phyloP scores from a whole-genome alignment of 2,113 vertebrate genomes.

The Galbula dea region DNA sequence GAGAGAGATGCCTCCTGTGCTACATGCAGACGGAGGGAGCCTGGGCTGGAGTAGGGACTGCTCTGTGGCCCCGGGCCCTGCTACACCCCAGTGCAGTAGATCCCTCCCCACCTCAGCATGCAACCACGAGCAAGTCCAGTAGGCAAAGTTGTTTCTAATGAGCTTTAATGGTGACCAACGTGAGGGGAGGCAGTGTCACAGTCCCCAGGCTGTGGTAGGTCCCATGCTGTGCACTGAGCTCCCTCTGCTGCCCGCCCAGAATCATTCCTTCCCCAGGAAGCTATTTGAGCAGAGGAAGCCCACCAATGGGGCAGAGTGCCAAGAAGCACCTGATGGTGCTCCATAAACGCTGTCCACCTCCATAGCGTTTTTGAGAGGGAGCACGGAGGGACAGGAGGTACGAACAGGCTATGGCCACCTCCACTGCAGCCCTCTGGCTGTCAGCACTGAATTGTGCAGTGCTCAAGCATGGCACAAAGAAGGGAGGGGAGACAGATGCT shows the following conservation, averaged over 20 bases:
- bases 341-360: accelerated
- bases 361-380: accelerated
- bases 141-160: neutral
- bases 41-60: neutral
- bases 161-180: neutral
- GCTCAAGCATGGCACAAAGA: neutral
- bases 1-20: neutral
- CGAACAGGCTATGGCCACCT: neutral
- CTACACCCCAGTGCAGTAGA: neutral
- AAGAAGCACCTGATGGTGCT: accelerated
- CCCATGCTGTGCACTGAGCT: neutral
- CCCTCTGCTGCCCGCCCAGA: constrained; percentile 10
- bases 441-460: accelerated
- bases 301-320: accelerated
- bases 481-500: neutral
- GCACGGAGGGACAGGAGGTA: neutral
- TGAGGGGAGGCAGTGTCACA: accelerated
- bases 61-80: neutral
- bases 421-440: neutral
- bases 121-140: neutral
- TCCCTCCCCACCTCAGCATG: neutral
- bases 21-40: neutral
- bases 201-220: accelerated
- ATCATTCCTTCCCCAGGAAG: neutral
- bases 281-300: neutral